Conservation (phyloP, 2,888 invertebrate species). For the Alentia gelatinosa region DNA sequence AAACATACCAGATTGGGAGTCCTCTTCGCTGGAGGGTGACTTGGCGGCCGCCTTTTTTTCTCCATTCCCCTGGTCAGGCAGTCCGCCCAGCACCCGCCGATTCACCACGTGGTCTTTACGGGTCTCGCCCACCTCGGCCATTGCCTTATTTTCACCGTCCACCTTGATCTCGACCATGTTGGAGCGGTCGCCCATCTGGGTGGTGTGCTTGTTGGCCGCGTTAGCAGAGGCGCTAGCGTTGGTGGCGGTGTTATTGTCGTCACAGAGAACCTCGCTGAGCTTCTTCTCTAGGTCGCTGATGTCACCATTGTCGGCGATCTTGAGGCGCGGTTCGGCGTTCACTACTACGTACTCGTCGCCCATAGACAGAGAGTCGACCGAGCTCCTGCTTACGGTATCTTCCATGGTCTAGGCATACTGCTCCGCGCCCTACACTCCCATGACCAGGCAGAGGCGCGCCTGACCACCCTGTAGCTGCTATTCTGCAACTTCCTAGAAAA, state of each 20-base stretch:
- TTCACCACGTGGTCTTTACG: neutral
- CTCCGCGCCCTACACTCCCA: neutral
- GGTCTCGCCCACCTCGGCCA: neutral
- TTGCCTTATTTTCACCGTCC: neutral
- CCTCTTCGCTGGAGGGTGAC: conserved; percentile 35
- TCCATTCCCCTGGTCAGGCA: neutral
- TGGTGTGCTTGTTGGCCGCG: neutral
- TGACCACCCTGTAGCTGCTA: too few relatives aligned
- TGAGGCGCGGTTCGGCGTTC: conserved; percentile 84
- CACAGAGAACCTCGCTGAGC: conserved; percentile 83
- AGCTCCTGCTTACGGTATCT: conserved; percentile 84
- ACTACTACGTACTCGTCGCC: conserved; percentile 88
- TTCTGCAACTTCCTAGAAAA: too few relatives aligned
- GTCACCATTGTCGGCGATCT: conserved; percentile 85
- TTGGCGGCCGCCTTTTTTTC: neutral
- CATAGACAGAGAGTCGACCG: conserved; percentile 86
- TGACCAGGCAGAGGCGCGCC: neutral
- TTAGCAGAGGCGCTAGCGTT: neutral
- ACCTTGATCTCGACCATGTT: conserved; percentile 35
- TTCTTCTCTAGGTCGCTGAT: conserved; percentile 85
- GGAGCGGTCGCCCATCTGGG: neutral
- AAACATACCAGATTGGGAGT: neutral
- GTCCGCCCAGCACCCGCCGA: neutral
- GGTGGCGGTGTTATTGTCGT: conserved; percentile 59
- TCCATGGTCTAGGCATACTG: conserved; percentile 71